A percentile compares a stretch with the other conserved stretches of the same genome.
Evolutionary conservation across 2,888 invertebrate species (phyloP).

Genomic region (Megamerina dolium): DNA sequence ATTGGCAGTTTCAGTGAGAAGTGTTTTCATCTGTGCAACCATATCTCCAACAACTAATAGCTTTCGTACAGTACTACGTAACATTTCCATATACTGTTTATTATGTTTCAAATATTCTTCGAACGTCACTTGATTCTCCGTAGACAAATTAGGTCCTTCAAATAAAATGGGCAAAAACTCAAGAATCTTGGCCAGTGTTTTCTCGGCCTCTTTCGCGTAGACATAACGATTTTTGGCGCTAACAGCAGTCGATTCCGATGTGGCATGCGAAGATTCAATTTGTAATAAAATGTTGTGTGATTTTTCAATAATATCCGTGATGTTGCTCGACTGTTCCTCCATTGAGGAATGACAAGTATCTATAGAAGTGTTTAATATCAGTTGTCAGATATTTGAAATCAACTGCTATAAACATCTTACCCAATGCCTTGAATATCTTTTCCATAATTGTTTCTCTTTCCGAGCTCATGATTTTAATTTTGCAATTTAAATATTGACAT

Average conservation of each 20-base stretch:
- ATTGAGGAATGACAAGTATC: constrained; percentile 25
- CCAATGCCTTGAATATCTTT: constrained; percentile 30
- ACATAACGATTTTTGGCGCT: constrained; percentile 20
- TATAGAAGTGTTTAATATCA: constrained; percentile 13
- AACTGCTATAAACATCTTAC: constrained; percentile 23
- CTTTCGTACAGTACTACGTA: constrained; percentile 37
- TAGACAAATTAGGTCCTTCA: neutral
- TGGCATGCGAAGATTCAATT: constrained; percentile 30
- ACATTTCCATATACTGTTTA: constrained; percentile 30
- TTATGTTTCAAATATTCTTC: constrained; percentile 22
- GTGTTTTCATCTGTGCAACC: constrained; percentile 22
- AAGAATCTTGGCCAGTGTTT: constrained; percentile 29
- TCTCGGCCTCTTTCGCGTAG: constrained; percentile 28
- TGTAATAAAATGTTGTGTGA: constrained; percentile 39
- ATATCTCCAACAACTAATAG: constrained; percentile 35
- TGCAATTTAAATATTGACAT: no score
- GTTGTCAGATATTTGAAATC: neutral
- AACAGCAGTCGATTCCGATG: constrained; percentile 3
- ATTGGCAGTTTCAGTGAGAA: constrained; percentile 14
- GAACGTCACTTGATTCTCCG: constrained; percentile 20
- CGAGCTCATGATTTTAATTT: no score
- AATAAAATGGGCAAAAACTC: constrained; percentile 15
- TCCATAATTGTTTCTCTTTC: no score
- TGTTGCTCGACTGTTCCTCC: constrained; percentile 25
- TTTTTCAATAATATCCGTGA: constrained; percentile 38